A percentile compares a stretch with the other conserved stretches of the same genome.
Evolutionary conservation across 2,797 vertebrate species (phyloP).

Genomic region (Micropoecilia bifurca): DNA sequence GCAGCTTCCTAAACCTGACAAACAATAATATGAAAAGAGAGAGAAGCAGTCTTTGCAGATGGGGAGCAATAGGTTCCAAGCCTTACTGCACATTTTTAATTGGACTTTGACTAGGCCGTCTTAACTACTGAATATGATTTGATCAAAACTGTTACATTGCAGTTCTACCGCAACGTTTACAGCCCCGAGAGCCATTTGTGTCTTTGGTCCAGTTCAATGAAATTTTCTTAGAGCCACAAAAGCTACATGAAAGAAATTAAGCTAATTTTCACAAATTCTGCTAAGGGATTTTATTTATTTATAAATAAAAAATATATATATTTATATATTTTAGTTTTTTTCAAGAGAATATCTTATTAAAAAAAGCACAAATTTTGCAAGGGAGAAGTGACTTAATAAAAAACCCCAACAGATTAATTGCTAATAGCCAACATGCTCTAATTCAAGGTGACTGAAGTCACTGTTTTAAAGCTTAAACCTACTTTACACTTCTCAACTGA

Average conservation of each 20-base stretch:
- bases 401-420: neutral
- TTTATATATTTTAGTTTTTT: no score
- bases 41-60: neutral
- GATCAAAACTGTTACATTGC: neutral
- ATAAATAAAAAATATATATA: no score
- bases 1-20: neutral
- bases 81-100: neutral
- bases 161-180: no score
- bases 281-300: no score
- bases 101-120: neutral
- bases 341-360: no score
- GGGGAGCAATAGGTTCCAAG: neutral
- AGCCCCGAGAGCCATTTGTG: no score
- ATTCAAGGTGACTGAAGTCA: neutral
- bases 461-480: neutral
- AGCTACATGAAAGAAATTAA: no score
- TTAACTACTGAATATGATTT: neutral
- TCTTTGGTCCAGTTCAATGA: no score
- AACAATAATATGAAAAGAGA: neutral
- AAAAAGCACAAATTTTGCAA: no score
- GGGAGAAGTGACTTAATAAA: no score
- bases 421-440: neutral
- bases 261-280: no score
- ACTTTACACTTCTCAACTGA: neutral
- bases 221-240: no score